Percentiles rank a stretch among this genome's conserved stretches.
Evolutionary conservation across 2,797 vertebrate genomes (phyloP).

Genomic region (Melanotaenia trifasciata): DNA sequence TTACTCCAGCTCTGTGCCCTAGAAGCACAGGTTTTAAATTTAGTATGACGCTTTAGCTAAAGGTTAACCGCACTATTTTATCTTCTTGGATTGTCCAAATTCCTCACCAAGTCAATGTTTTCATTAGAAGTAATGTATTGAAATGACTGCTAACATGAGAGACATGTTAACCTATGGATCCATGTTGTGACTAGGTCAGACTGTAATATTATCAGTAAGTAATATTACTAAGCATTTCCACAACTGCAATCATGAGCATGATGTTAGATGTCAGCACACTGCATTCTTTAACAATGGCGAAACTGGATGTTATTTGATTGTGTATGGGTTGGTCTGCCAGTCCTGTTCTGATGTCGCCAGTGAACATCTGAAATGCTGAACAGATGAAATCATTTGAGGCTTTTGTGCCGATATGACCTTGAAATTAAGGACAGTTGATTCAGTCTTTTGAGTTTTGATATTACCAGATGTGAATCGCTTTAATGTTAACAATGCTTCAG

Average conservation of each 20-base stretch:
- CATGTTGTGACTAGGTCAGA: slow-evolving; percentile 3
- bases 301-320: slow-evolving; percentile 49
- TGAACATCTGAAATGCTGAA: slow-evolving; percentile 59
- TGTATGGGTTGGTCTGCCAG: slow-evolving; percentile 45
- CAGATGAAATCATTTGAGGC: slow-evolving; percentile 56
- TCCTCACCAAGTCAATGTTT: slow-evolving; percentile 21
- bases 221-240: slow-evolving; percentile 36
- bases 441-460: slow-evolving; percentile 64
- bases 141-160: slow-evolving; percentile 8
- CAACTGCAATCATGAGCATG: slow-evolving; percentile 35
- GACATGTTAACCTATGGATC: slow-evolving; percentile 16
- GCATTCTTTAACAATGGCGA: slow-evolving; percentile 46
- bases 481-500: slow-evolving; percentile 42
- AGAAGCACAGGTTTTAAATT: slow-evolving; percentile 40
- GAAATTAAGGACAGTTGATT: slow-evolving; percentile 65
- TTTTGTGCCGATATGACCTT: slow-evolving; percentile 64
- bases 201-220: slow-evolving; percentile 31
- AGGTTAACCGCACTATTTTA: slow-evolving; percentile 48
- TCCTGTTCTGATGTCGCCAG: slow-evolving; percentile 49
- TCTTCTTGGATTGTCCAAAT: slow-evolving; percentile 26
- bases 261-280: slow-evolving; percentile 52
- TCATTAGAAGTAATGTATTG: slow-evolving; percentile 24
- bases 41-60: slow-evolving; percentile 10
- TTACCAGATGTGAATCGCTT: slow-evolving; percentile 71
- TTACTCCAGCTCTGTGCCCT: slow-evolving; percentile 45